Evolutionary conservation across 2,113 vertebrate genomes (phyloP).

Genomic region (Ictalurus furcatus): DNA sequence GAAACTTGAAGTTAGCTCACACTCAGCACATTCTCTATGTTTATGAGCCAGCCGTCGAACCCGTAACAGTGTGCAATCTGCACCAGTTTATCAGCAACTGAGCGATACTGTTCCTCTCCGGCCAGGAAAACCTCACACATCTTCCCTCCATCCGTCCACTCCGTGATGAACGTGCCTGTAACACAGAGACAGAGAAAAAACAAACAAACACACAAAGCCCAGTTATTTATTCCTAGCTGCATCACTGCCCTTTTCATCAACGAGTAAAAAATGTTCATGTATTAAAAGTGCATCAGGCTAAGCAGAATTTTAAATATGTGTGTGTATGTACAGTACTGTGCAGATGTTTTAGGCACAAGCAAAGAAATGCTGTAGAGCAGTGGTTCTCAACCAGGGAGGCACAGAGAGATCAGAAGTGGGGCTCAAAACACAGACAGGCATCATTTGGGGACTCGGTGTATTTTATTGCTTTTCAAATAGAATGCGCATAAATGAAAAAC

Average conservation of each 20-base stretch:
- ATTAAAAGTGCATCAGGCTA: not conserved
- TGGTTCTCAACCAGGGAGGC: not conserved
- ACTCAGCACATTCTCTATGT: conserved; percentile 88
- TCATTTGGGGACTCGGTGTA: too few species aligned
- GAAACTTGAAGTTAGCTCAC: conserved; percentile 71
- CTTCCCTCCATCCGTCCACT: conserved; percentile 78
- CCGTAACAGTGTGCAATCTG: conserved; percentile 78
- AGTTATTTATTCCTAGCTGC: not conserved
- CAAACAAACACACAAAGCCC: not conserved
- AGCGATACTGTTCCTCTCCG: conserved; percentile 68
- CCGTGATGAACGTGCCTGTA: conserved; percentile 93
- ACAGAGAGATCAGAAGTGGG: too few species aligned
- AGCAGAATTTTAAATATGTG: not conserved
- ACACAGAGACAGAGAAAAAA: not conserved
- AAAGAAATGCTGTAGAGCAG: too few species aligned
- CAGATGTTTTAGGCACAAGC: too few species aligned
- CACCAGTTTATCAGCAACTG: conserved; percentile 81
- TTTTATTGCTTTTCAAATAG: too few species aligned
- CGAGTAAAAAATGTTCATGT: not conserved
- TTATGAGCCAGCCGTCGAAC: conserved; percentile 94
- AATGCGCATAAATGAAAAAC: too few species aligned
- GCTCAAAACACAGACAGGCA: too few species aligned
- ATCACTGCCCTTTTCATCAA: not conserved
- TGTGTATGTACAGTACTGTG: not conserved
- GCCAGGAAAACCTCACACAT: conserved; percentile 85